Evolutionary conservation across 2,888 invertebrate species (phyloP), one percentile per base, ranked within the genome.

Genomic region (Parasteatoda lunata): DNA sequence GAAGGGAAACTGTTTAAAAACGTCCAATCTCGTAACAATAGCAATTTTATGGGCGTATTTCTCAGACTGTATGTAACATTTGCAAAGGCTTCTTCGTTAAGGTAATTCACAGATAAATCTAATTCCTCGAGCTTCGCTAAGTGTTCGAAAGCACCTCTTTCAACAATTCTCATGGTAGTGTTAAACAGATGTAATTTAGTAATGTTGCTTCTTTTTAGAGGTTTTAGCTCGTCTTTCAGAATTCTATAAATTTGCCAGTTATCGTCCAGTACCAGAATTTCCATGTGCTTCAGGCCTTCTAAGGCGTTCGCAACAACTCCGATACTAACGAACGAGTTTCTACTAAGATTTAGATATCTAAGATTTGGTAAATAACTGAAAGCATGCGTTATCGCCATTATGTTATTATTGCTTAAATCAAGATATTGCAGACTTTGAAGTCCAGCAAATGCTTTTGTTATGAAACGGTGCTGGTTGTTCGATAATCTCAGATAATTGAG

Each of bases 361-460:
- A 84, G 68, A 15, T 72, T 84, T 11, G 77, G 51, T 4, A 54
- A 9, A 9, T n/a, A 51, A 4, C 8, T 47, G n/a, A 84, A 84
- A 51, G 77, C 66, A 4, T 51, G 5, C 47, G 30, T 77, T 52
- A 70, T 3, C 11, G 64, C 77, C 7, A 52, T 65, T n/a, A 84
- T 84, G 13, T 84, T 47, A 65, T 84, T 84, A 9, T 71, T 49
- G 47, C 71, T 77, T 4, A 84, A 47, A 54, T 84, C 72, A 30
- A 84, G 54, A 5, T 51, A 8, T 70, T 65, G 13, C 65, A 84
- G 52, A 47, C 65, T 77, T 45, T 84, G 65, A 59, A 84, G 68
- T n/a, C 83, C 83, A 3, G 48, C 54, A 11, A 84, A 84, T 9
- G 65, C 71, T 76, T 13, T 82, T 5, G 70, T 82, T 54, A 82